Evolutionary conservation across 2,797 vertebrate species (phyloP).

Genomic region (Hydrolagus colliei): DNA sequence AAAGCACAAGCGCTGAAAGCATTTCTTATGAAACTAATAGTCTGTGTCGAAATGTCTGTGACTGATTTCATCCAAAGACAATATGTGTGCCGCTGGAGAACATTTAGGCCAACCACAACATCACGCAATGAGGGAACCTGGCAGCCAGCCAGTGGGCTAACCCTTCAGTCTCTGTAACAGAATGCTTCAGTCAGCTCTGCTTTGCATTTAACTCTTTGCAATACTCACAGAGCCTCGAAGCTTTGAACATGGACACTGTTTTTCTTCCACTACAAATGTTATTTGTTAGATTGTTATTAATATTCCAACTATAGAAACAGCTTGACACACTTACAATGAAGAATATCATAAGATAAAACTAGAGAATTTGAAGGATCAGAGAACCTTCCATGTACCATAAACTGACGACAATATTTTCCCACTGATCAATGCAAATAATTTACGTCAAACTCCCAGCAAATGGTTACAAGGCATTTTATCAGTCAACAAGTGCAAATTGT

Average conservation of each 20-base stretch:
- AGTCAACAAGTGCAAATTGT: no score
- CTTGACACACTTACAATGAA: background rate
- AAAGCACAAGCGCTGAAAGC: constrained; percentile 12
- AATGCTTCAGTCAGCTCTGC: background rate
- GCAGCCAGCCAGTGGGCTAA: background rate
- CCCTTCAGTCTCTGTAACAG: background rate
- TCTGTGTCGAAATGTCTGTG: constrained; percentile 17
- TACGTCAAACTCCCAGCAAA: no score
- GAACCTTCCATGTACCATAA: no score
- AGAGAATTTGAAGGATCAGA: background rate
- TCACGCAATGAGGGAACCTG: constrained; percentile 11
- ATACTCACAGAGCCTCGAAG: no score
- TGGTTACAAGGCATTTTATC: no score
- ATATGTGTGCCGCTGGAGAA: constrained; percentile 20
- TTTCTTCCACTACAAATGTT: background rate
- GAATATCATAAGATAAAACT: background rate
- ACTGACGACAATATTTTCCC: no score
- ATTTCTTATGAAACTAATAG: constrained; percentile 22
- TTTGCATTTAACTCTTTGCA: constrained; percentile 4
- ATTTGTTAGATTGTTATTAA: background rate
- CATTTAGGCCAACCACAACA: constrained; percentile 20
- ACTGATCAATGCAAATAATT: no score
- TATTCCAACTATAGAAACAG: no score
- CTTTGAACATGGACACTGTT: background rate
- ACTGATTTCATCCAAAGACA: constrained; percentile 26